These are phyloP conservation scores for Adelges cooleyi DNA, from an alignment of 1,140 invertebrate species.

Conservation along the genomic window DNA sequence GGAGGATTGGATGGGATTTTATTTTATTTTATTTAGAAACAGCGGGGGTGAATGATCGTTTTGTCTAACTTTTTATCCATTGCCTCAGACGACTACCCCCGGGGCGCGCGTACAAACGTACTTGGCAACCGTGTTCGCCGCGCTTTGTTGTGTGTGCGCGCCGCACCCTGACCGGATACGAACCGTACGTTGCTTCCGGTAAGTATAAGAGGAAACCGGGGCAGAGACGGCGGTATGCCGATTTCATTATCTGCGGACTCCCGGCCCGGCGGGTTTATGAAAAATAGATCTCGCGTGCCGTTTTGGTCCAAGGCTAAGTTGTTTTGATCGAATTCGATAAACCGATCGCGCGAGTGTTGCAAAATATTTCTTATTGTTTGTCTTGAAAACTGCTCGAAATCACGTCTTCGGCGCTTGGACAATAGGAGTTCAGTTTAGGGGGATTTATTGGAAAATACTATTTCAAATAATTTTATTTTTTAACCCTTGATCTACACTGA, in stretches of 20 bases:
- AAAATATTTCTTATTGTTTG: not conserved
- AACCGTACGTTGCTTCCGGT: not conserved
- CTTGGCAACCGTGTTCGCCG: not conserved
- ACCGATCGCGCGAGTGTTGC: not conserved
- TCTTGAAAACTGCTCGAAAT: not conserved
- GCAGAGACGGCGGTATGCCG: too few species aligned
- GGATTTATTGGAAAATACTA: too few species aligned
- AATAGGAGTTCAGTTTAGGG: too few species aligned
- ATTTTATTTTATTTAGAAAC: not conserved
- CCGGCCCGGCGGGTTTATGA: not conserved
- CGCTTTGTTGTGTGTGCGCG: too few species aligned
- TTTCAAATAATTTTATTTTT: too few species aligned
- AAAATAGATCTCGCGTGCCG: not conserved
- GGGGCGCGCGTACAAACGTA: not conserved
- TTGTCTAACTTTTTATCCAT: conserved; percentile 6
- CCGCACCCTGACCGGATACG: not conserved
- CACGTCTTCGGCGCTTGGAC: too few species aligned
- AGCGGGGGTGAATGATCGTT: not conserved
- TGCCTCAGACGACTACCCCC: too few species aligned
- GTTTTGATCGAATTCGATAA: not conserved
- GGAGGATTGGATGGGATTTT: too few species aligned
- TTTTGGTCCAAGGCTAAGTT: not conserved
- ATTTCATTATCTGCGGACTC: too few species aligned
- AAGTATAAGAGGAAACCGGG: too few species aligned
- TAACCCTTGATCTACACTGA: too few species aligned